These are phyloP conservation scores for Epiblema foenella DNA, from an alignment of 2,888 invertebrate species.

Conservation along the genomic window DNA sequence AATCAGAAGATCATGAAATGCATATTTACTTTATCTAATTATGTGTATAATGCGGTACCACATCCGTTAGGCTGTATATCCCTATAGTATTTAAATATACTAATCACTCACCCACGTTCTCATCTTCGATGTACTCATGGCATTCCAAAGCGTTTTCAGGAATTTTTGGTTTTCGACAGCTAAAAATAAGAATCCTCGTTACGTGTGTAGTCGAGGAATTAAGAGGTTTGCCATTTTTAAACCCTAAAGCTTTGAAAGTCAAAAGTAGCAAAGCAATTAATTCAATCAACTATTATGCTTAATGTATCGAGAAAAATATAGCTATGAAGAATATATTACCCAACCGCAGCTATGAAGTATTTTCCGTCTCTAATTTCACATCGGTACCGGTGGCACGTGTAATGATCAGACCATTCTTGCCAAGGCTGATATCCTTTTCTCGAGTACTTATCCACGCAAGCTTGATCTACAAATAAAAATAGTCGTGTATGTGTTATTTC, in stretches of 20 bases:
- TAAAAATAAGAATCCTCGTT: conserved; percentile 50
- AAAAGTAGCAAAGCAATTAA: not conserved
- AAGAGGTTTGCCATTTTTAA: not conserved
- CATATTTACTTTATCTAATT: not conserved
- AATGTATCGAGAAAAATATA: not conserved
- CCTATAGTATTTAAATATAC: not conserved
- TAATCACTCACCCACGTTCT: conserved; percentile 74
- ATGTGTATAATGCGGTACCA: not conserved
- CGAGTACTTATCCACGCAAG: conserved; percentile 81
- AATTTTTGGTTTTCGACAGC: conserved; percentile 80
- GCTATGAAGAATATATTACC: conserved; percentile 58
- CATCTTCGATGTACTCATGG: conserved; percentile 81
- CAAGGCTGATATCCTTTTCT: conserved; percentile 81
- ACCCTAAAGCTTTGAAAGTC: not conserved
- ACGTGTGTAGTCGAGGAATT: not conserved
- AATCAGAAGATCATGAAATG: not conserved
- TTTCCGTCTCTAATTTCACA: conserved; percentile 81
- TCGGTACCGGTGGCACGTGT: conserved; percentile 78
- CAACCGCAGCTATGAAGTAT: conserved; percentile 80
- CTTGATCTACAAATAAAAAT: conserved; percentile 68
- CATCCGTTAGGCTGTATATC: not conserved
- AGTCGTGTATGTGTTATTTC: not conserved
- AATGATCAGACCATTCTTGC: conserved; percentile 83
- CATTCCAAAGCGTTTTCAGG: conserved; percentile 81
- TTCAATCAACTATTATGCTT: not conserved